Percentiles rank a stretch among this genome's conserved stretches.
These are phyloP conservation scores for Ditula angustiorana DNA, from an alignment of 2,888 invertebrate genomes.

Conservation along the genomic window DNA sequence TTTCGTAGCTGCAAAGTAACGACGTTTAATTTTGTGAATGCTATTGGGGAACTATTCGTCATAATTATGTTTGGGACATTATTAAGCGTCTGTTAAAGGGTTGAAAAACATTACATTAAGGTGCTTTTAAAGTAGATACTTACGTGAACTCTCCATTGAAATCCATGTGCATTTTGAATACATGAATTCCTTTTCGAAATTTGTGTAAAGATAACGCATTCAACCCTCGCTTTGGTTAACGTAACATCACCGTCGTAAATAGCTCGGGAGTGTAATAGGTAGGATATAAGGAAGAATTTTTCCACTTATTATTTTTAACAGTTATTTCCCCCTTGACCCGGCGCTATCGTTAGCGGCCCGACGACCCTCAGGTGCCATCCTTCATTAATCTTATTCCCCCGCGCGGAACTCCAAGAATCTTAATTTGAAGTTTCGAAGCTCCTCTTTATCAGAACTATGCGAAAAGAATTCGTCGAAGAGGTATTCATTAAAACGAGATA, in stretches of 20 bases:
- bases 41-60: neutral
- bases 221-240: neutral
- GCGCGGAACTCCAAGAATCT: conserved; percentile 82
- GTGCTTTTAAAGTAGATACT: neutral
- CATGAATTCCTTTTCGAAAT: neutral
- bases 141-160: neutral
- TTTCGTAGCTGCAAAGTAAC: neutral
- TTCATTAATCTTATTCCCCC: conserved; percentile 83
- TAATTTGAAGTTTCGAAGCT: conserved; percentile 84
- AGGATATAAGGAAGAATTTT: conserved; percentile 48
- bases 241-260: conserved; percentile 8
- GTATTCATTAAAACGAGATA: conserved; percentile 78
- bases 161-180: neutral
- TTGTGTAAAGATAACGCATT: neutral
- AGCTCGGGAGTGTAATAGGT: conserved; percentile 12
- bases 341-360: conserved; percentile 65
- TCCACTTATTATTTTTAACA: conserved; percentile 71
- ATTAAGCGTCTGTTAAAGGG: neutral
- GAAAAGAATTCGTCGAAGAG: conserved; percentile 77
- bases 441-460: conserved; percentile 83
- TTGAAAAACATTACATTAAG: too few relatives aligned
- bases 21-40: neutral
- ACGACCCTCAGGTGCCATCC: conserved; percentile 72
- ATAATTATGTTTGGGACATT: neutral
- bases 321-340: conserved; percentile 67